Percentiles rank a stretch among this genome's conserved stretches.
phyloP scores from a whole-genome alignment of 2,113 vertebrate genomes.

The Piaya cayana region DNA sequence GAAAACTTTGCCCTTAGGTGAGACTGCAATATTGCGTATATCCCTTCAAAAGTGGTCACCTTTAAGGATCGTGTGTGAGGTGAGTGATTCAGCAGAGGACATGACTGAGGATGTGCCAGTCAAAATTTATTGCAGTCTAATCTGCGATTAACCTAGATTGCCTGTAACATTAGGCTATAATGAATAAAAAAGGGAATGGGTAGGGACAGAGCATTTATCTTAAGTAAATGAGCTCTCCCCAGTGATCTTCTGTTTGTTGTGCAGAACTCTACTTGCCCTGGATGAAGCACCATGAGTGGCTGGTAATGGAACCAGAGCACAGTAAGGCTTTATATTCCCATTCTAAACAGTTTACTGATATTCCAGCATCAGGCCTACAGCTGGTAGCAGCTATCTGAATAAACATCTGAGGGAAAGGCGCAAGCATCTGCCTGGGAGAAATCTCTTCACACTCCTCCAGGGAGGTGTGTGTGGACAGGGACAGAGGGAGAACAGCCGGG shows the following conservation, averaged over 20 bases:
- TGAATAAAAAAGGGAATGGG: background rate
- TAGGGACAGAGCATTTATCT: background rate
- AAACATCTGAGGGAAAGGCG: background rate
- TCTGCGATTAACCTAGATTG: background rate
- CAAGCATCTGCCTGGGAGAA: background rate
- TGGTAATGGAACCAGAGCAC: background rate
- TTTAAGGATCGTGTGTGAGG: background rate
- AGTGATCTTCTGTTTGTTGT: accelerated
- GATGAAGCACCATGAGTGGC: background rate
- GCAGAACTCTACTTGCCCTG: background rate
- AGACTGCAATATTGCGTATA: background rate
- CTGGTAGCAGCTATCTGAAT: background rate
- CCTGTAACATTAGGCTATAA: background rate
- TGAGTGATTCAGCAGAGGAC: background rate
- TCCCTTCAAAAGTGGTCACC: background rate
- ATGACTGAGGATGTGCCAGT: background rate
- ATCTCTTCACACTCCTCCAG: background rate
- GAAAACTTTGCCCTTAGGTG: constrained; percentile 17
- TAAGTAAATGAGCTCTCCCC: background rate
- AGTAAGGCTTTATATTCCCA: background rate
- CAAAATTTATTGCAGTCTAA: background rate
- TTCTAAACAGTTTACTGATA: background rate
- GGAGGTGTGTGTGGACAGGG: background rate
- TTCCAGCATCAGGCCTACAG: background rate
- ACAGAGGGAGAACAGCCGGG: accelerated